Base-by-base conservation (phyloP, 2,113 vertebrate species). In the Microtus ochrogaster region DNA sequence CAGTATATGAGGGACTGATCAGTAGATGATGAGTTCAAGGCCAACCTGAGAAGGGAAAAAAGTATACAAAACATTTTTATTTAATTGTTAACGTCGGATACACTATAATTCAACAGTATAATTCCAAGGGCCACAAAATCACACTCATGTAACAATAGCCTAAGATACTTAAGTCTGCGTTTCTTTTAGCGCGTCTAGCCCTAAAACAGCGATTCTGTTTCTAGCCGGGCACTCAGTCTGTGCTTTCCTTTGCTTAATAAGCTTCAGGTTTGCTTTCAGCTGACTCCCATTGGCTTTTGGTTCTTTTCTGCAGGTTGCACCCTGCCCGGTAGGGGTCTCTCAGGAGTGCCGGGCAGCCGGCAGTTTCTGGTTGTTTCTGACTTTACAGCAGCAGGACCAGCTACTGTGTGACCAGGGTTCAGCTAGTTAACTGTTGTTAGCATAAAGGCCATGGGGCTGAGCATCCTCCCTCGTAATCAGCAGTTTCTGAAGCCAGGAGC, bases 291-390 rank as follows among this genome's bases (percentile, higher is more conserved):
- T 12, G 63, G 9, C 39, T 52, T 52, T 52, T 52, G 49, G 0
- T 66, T 66, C 63, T 47, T 22, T 66, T 22, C 81, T 21, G 81
- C 26, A 63, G 79, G 52, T 16, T 82, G 79, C 39, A 65, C 81
- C 55, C 52, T 17, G 17, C 61, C 30, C 4, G 5, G 58, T 65
- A 41, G 58, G 26, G 81, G 39, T 65, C 58, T 65, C 39, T 63
- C 58, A 44, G 28, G n/a, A 63, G 24, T 3, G 24, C 14, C 5
- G 16, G n/a, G n/a, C 14, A 41, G 81, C 81, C 1, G 0, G 24
- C 1, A 41, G 24, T n/a, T 41, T 84, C 24, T 3, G 14, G 36
- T 83, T 83, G 41, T 28, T 24, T 14, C 13, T 8, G 55, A 30
- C 44, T 84, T 65, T 19, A 41, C 26, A 44, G 58, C 58, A 41